Evolutionary conservation across 2,888 invertebrate genomes (phyloP).

Genomic region (Drosophila affinis): DNA sequence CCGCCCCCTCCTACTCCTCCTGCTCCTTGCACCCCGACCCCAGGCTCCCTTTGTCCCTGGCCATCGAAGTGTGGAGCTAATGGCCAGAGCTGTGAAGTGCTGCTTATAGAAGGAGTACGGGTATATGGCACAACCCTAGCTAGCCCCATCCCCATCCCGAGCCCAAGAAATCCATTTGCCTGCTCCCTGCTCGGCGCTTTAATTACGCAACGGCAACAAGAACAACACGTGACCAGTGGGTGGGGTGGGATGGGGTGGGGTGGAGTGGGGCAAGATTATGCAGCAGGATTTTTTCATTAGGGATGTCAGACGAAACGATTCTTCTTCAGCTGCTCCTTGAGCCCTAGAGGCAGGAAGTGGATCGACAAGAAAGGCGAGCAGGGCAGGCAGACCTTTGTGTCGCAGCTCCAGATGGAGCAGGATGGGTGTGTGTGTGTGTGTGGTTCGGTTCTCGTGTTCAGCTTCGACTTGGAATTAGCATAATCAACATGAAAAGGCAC

Average conservation of each 20-base stretch:
- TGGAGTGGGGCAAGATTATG: constrained; percentile 53
- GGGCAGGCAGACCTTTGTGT: constrained; percentile 51
- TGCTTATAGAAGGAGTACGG: not conserved
- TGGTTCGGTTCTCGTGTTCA: constrained; percentile 62
- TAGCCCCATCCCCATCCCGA: constrained; percentile 36
- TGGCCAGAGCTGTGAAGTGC: constrained; percentile 59
- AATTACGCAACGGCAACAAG: constrained; percentile 58
- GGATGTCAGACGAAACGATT: constrained; percentile 57
- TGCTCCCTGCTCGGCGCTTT: constrained; percentile 52
- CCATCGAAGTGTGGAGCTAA: constrained; percentile 76
- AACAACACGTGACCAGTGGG: constrained; percentile 23
- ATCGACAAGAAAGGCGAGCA: constrained; percentile 48
- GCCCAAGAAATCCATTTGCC: constrained; percentile 44
- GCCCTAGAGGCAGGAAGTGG: constrained; percentile 53
- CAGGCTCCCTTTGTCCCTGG: constrained; percentile 62
- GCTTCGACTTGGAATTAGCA: constrained; percentile 72
- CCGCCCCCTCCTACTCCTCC: not conserved
- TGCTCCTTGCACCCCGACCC: constrained; percentile 1
- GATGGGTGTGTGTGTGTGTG: constrained; percentile 53
- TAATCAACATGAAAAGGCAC: constrained; percentile 77
- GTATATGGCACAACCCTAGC: constrained; percentile 15
- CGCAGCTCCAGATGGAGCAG: constrained; percentile 27
- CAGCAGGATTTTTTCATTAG: constrained; percentile 72
- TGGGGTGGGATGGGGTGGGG: not conserved
- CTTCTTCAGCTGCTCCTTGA: constrained; percentile 32